phyloP scores from a whole-genome alignment of 2,888 invertebrate genomes.

The Pandemis corylana region DNA sequence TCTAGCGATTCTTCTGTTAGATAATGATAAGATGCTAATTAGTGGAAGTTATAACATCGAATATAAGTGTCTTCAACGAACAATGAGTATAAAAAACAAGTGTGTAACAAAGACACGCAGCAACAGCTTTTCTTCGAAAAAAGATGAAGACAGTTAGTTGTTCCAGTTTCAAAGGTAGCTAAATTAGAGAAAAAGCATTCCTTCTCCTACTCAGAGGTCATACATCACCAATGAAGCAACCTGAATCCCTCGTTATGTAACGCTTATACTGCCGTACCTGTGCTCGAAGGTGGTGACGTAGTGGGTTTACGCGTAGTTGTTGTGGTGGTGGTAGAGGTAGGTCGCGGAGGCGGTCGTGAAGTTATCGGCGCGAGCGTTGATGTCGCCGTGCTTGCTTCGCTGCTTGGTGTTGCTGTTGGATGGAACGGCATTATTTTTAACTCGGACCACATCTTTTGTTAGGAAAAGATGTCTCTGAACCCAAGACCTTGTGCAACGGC shows the following conservation, averaged over 20 bases:
- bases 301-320: slow-evolving; percentile 56
- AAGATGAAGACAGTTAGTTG: background rate
- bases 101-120: too few species aligned
- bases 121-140: background rate
- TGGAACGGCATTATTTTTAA: background rate
- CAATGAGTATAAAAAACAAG: too few species aligned
- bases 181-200: too few species aligned
- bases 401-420: slow-evolving; percentile 52
- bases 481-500: too few species aligned
- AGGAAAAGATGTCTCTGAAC: too few species aligned
- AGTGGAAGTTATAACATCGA: too few species aligned
- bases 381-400: slow-evolving; percentile 67
- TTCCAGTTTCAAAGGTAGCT: background rate
- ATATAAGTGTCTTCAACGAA: too few species aligned
- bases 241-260: too few species aligned
- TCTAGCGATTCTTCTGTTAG: slow-evolving; percentile 50
- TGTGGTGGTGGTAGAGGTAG: slow-evolving; percentile 50
- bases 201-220: background rate
- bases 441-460: background rate
- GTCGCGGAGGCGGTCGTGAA: slow-evolving; percentile 70
- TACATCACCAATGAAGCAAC: background rate
- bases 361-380: slow-evolving; percentile 74
- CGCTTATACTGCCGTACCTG: slow-evolving; percentile 25
- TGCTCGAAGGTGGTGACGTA: slow-evolving; percentile 51
- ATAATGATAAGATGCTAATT: background rate